A percentile compares a stretch with the other conserved stretches of the same genome.
phyloP scores from a whole-genome alignment of 2,888 invertebrate species.

The Dynastes tityus region DNA sequence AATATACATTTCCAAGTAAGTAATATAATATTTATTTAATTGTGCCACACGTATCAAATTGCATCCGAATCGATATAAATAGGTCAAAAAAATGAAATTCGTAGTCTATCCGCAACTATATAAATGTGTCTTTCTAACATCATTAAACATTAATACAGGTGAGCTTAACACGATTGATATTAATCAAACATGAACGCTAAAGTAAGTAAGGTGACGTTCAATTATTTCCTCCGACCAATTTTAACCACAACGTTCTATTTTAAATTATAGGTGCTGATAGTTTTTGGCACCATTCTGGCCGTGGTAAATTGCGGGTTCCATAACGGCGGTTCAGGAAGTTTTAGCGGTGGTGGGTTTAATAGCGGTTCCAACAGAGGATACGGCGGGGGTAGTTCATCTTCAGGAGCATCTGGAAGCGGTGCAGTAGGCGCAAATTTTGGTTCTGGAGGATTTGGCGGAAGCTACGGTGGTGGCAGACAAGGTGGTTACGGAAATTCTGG shows the following conservation, averaged over 20 bases:
- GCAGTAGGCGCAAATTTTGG: constrained; percentile 19
- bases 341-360: constrained; percentile 12
- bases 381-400: neutral
- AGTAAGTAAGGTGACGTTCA: constrained; percentile 18
- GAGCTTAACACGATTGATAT: constrained; percentile 4
- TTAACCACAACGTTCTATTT: neutral
- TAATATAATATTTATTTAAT: constrained; percentile 34
- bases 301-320: constrained; percentile 25
- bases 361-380: constrained; percentile 1
- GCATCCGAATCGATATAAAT: constrained; percentile 34
- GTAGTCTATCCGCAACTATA: constrained; percentile 11
- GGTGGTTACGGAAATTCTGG: constrained; percentile 34
- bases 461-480: constrained; percentile 19
- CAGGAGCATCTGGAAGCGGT: constrained; percentile 4
- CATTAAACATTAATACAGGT: constrained; percentile 19
- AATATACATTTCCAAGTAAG: constrained; percentile 13
- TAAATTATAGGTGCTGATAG: constrained; percentile 9
- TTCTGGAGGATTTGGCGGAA: neutral
- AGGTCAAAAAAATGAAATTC: constrained; percentile 17
- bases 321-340: constrained; percentile 28
- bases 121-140: constrained; percentile 10
- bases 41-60: constrained; percentile 22
- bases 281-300: constrained; percentile 34
- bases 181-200: constrained; percentile 29
- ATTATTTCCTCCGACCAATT: neutral